Evolutionary conservation across 2,888 invertebrate species (phyloP).

Genomic region (Caenorhabditis drosophilae): DNA sequence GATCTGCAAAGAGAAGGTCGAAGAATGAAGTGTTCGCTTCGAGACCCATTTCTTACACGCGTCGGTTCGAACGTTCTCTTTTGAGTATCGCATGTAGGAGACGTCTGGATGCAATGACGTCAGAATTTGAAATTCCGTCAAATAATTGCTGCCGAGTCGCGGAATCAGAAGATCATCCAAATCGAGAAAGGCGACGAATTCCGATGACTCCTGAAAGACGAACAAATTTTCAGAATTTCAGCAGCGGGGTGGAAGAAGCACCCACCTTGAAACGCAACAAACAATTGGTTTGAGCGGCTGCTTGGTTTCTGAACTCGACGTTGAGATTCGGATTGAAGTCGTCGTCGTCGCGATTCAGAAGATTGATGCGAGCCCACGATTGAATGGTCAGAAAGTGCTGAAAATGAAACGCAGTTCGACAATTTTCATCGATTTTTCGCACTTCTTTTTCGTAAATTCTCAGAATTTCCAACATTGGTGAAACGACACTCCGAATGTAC

Average conservation of each 20-base stretch:
- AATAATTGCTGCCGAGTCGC: constrained; percentile 17
- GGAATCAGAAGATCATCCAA: constrained; percentile 37
- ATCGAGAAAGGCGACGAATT: constrained; percentile 35
- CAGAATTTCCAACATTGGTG: constrained; percentile 40
- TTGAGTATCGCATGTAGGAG: constrained; percentile 28
- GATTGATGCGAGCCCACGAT: constrained; percentile 38
- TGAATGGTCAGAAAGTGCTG: constrained; percentile 36
- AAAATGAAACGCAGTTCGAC: too few relatives aligned
- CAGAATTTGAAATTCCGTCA: constrained; percentile 18
- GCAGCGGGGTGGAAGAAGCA: too few relatives aligned
- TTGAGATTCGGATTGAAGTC: constrained; percentile 51
- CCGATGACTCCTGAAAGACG: constrained; percentile 29
- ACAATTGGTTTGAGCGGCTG: constrained; percentile 50
- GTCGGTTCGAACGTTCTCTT: constrained; percentile 26
- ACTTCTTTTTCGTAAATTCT: constrained; percentile 35
- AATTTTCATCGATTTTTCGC: background rate
- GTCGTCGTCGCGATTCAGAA: constrained; percentile 26
- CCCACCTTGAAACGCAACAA: constrained; percentile 45
- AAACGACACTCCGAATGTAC: constrained; percentile 45
- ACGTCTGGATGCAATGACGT: constrained; percentile 15
- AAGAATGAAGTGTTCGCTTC: background rate
- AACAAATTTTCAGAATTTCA: too few relatives aligned
- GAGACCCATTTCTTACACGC: constrained; percentile 20
- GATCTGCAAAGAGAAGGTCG: constrained; percentile 12
- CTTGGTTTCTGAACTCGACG: constrained; percentile 50